Base-by-base conservation (phyloP, 2,888 invertebrate genomes). In the Agapetus fuscipes region DNA sequence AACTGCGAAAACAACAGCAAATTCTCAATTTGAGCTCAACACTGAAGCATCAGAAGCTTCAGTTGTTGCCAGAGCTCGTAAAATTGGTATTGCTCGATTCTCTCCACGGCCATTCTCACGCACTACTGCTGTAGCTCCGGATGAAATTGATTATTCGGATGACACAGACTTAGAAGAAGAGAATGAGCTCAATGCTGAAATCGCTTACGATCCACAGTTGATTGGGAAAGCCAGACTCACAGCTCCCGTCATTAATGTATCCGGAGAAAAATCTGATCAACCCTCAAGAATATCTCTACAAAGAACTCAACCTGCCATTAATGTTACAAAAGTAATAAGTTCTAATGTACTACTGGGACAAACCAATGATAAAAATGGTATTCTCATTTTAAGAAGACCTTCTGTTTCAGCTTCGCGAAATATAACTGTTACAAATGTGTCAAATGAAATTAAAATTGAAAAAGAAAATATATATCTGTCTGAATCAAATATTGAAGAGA, bases 401-500 rank as follows among this genome's bases (percentile, higher is more conserved):
- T 56, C n/a, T 37, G 50, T 65, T 61, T 45, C 51, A 53, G 37
- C 60, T 61, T 26, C 35, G 3, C 17, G 51, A 48, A 46, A 55
- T 11, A 45, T 56, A 33, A 48, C 49, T 17, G 53, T 43, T 38
- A 53, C 51, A 9, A 36, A 14, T 17, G 30, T 31, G 17, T 17
- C 26, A 20, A 40, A 13, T n/a, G n/a, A n/a, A n/a, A n/a, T n/a
- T 17, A 58, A 60, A 30, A 59, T 59, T 17, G 59, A 61, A 12
- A 64, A 62, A 43, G 59, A 48, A 36, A 36, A 66, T 43, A 68
- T 69, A 44, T 56, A 57, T 37, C 52, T 69, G 28, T 70, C 70
- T n/a, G 70, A 69, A 54, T 66, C 62, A 54, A 60, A 66, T n/a
- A 64, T 67, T 42, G 66, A 59, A 52, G 67, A 66, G 48, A 62